Base-by-base conservation (phyloP, 2,888 invertebrate genomes). In the Galerucella nymphaeae region DNA sequence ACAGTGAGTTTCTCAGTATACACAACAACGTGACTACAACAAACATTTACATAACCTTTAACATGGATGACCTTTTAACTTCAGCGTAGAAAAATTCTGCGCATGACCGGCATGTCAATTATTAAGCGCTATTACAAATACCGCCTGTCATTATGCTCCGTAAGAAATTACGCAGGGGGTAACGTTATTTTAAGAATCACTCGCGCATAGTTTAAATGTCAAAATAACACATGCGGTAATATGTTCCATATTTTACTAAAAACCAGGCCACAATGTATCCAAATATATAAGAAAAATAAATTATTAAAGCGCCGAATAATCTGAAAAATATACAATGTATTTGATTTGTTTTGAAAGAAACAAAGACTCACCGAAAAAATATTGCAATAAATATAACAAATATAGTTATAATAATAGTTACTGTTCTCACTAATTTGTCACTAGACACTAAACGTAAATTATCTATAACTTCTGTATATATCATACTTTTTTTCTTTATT, bases 221-320 rank as follows among this genome's bases (percentile, higher is more conserved):
- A n/a, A n/a, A n/a, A n/a, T n/a, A n/a, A n/a, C n/a, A n/a, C n/a
- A n/a, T n/a, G n/a, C n/a, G n/a, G n/a, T n/a, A n/a, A n/a, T n/a
- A n/a, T 73, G 75, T 78, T 78, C 84, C 80, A 74, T 86, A 87
- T 82, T 84, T 86, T 41, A 87, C 81, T 38, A 87, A 73, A 64
- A 82, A 80, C 81, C 84, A 85, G 75, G 88, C 86, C 13, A 85
- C 78, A n/a, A 85, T 73, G 78, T 85, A 85, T 73, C 88, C 88
- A 58, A 83, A 78, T 66, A 86, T 77, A 77, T 87, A 88, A 41
- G 86, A 83, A 14, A 77, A 74, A 66, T 86, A 80, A 64, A 87
- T 80, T 45, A 85, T 75, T 16, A 86, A 57, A n/a, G 85, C 86
- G 68, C 86, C 83, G 38, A 85, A 69, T 42, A 82, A 77, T 75